Conservation (phyloP, 1,140 invertebrate species). For the Papilio polytes region DNA sequence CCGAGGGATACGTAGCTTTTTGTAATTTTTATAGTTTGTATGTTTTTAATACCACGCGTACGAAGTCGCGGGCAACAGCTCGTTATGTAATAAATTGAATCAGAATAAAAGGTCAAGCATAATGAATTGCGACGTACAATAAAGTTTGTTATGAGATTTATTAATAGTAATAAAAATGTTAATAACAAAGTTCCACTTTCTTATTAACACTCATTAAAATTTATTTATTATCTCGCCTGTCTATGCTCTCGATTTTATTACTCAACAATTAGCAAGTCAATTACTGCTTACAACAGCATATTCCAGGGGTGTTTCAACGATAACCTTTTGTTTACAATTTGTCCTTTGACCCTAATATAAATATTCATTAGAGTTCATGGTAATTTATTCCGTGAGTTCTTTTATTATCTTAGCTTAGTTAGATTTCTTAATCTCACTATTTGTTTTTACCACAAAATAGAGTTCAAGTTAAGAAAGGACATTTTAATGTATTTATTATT, state of each 20-base stretch:
- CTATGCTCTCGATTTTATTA: constrained; percentile 18
- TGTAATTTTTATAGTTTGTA: no score
- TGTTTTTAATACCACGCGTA: no score
- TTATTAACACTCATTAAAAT: constrained; percentile 13
- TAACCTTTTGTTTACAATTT: not conserved
- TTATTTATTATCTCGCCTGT: constrained; percentile 16
- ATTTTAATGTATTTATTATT: not conserved
- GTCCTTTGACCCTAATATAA: not conserved
- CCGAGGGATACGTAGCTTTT: no score
- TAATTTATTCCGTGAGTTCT: no score
- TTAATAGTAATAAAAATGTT: constrained; percentile 8
- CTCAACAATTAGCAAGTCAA: constrained; percentile 12
- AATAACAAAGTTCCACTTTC: constrained; percentile 23
- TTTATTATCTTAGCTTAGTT: no score
- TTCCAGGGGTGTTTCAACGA: not conserved
- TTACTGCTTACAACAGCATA: not conserved
- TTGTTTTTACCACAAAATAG: not conserved
- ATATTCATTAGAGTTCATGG: no score
- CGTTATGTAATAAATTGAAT: constrained; percentile 15
- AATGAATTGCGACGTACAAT: constrained; percentile 3
- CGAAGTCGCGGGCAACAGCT: no score
- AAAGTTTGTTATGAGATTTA: constrained; percentile 11
- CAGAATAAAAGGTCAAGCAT: not conserved
- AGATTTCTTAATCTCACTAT: no score
- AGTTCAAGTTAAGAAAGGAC: not conserved